These are phyloP conservation scores for Diarsia dahlii DNA, from an alignment of 2,888 invertebrate species.

Conservation along the genomic window DNA sequence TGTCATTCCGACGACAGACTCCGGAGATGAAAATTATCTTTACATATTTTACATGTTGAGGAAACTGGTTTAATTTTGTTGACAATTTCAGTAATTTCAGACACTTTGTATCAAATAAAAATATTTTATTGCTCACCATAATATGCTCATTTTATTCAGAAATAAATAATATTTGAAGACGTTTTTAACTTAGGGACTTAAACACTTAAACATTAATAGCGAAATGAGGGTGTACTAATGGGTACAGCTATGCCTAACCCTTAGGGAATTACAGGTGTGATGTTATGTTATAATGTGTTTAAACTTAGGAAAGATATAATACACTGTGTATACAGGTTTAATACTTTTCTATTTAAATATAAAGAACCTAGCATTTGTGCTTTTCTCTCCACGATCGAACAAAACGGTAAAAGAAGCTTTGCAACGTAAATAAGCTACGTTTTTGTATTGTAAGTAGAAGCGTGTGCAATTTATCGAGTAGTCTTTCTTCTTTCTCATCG, in stretches of 20 bases:
- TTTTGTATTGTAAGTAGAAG: constrained; percentile 10
- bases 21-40: constrained; percentile 21
- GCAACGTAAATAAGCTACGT: neutral
- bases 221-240: too few species aligned
- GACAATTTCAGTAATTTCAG: neutral
- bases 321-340: neutral
- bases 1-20: constrained; percentile 32
- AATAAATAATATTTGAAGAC: too few species aligned
- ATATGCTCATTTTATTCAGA: too few species aligned
- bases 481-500: neutral
- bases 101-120: neutral
- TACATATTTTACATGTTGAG: constrained; percentile 9
- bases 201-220: too few species aligned
- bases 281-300: too few species aligned
- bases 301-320: neutral
- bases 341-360: neutral
- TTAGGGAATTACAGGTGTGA: too few species aligned
- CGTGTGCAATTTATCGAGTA: neutral
- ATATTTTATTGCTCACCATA: neutral
- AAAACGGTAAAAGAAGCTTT: neutral
- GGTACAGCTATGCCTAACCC: too few species aligned
- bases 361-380: neutral
- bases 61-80: constrained; percentile 11
- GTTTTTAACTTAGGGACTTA: too few species aligned
- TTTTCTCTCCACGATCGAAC: constrained; percentile 24